These are phyloP conservation scores for Tachyglossus aculeatus DNA, from an alignment of 2,797 vertebrate genomes.

Conservation along the genomic window DNA sequence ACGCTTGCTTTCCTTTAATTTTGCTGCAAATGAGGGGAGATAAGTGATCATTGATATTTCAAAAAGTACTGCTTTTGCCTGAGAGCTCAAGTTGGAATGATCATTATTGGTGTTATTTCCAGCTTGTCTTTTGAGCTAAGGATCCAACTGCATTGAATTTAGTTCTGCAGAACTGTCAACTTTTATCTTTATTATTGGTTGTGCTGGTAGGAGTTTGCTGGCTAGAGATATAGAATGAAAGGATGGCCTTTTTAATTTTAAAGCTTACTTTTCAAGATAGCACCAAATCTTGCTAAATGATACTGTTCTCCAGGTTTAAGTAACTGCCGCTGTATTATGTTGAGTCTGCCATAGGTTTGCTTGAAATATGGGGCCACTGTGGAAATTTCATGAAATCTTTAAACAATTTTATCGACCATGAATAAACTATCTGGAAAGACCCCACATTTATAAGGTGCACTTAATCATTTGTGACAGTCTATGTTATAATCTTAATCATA, in stretches of 20 bases:
- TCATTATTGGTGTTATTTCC: too few species aligned
- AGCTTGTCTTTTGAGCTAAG: background rate
- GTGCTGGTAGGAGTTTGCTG: slow-evolving; percentile 3
- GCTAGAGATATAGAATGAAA: background rate
- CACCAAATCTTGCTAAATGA: background rate
- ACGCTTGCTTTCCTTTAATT: too few species aligned
- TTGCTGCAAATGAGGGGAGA: too few species aligned
- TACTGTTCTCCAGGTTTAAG: background rate
- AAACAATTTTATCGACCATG: slow-evolving; percentile 19
- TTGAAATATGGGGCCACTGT: background rate
- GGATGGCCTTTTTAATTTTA: background rate
- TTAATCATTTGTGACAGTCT: slow-evolving; percentile 5
- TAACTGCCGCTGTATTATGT: background rate
- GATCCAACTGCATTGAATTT: background rate
- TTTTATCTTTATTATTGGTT: slow-evolving; percentile 4
- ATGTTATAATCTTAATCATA: background rate
- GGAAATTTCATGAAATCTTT: slow-evolving; percentile 8
- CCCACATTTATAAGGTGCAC: slow-evolving; percentile 2
- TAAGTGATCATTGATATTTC: too few species aligned
- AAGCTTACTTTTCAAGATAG: background rate
- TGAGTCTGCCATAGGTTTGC: slow-evolving; percentile 16
- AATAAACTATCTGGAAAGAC: background rate
- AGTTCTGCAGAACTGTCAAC: background rate
- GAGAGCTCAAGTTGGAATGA: too few species aligned
- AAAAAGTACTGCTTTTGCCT: too few species aligned